phyloP scores from a whole-genome alignment of 2,888 invertebrate species.

The Drosophila vallismaia region DNA sequence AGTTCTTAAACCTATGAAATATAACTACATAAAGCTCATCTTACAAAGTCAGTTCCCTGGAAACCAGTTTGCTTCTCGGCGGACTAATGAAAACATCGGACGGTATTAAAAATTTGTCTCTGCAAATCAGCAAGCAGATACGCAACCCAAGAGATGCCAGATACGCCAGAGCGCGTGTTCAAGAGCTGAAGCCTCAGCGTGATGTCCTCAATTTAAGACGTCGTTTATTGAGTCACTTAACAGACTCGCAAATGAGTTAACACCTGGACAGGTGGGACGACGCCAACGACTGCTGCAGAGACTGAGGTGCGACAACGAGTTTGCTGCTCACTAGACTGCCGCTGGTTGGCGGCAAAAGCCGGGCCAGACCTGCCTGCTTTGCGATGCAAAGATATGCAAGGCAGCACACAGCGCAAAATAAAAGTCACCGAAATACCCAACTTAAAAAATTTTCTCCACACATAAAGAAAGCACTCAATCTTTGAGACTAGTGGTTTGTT shows the following conservation, averaged over 20 bases:
- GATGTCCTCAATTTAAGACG: conserved; percentile 69
- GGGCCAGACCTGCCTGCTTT: conserved; percentile 28
- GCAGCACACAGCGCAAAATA: conserved; percentile 20
- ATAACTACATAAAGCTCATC: neutral
- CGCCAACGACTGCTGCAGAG: neutral
- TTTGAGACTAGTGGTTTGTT: neutral
- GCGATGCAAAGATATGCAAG: conserved; percentile 75
- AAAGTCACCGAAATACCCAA: conserved; percentile 34
- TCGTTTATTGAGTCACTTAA: conserved; percentile 77
- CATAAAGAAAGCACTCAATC: neutral
- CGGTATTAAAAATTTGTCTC: conserved; percentile 65
- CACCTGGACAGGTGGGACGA: conserved; percentile 56
- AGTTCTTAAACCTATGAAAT: neutral
- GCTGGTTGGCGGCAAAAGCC: neutral
- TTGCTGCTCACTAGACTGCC: conserved; percentile 22
- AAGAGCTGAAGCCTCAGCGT: conserved; percentile 52
- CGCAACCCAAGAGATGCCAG: conserved; percentile 16
- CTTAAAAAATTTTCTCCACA: neutral
- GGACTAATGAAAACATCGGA: conserved; percentile 54
- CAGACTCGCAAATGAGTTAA: conserved; percentile 75
- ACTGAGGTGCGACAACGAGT: conserved; percentile 21
- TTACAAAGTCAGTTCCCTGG: neutral
- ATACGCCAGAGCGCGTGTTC: conserved; percentile 15
- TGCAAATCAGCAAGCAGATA: conserved; percentile 44
- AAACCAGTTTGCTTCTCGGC: conserved; percentile 10